Percentiles rank a stretch among this genome's conserved stretches.
Evolutionary conservation across 2,888 invertebrate genomes (phyloP).

Genomic region (Melinaea marsaeus): DNA sequence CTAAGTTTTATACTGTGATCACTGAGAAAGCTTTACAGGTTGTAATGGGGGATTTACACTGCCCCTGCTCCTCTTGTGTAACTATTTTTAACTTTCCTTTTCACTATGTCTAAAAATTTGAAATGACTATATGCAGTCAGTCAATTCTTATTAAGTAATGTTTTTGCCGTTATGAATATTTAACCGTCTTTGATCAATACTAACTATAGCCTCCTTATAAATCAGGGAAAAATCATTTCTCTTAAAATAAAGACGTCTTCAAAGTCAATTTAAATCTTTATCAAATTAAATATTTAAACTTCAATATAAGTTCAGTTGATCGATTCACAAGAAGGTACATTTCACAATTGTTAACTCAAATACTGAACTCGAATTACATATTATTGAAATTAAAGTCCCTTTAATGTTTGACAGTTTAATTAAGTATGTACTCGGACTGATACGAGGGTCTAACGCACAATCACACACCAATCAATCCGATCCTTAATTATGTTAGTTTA

Average conservation of each 20-base stretch:
- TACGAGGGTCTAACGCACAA: conserved; percentile 46
- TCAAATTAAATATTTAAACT: no score
- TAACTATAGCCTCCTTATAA: no score
- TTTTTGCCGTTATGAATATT: no score
- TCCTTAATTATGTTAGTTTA: conserved; percentile 28
- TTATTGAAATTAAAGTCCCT: conserved; percentile 35
- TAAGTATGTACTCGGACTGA: conserved; percentile 48
- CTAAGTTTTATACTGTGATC: conserved; percentile 72
- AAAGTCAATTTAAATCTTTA: no score
- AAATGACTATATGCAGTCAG: no score
- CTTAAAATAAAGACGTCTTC: no score
- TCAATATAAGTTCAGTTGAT: no score
- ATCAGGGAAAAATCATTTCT: no score
- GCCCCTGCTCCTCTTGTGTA: conserved; percentile 42
- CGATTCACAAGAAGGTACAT: no score
- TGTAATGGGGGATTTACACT: conserved; percentile 60
- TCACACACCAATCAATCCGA: conserved; percentile 46
- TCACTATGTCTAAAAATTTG: conserved; percentile 38
- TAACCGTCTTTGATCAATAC: no score
- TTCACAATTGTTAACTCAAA: no score
- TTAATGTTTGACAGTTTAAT: conserved; percentile 52
- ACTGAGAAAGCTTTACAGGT: conserved; percentile 67
- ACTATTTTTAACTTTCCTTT: conserved; percentile 39
- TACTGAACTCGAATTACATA: conserved; percentile 20
- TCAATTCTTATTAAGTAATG: no score